Conservation (phyloP, 2,113 vertebrate species). For the Chaetura pelagica region DNA sequence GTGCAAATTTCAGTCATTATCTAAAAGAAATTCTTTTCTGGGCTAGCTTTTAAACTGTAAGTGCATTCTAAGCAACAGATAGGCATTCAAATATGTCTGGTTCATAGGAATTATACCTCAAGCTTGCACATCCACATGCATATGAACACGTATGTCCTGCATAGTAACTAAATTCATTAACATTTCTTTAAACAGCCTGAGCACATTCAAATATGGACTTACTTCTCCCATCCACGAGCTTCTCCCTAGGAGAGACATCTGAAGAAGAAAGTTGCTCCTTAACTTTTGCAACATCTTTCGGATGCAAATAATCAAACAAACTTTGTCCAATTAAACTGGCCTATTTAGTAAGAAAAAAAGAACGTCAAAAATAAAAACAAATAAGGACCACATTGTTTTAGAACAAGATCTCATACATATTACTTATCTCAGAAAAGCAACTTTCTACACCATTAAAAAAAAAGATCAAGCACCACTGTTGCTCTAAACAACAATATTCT, state of each 20-base stretch:
- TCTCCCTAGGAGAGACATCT: conserved; percentile 85
- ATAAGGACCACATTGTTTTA: neutral
- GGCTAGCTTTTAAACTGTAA: neutral
- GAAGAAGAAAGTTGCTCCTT: conserved; percentile 92
- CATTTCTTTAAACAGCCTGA: neutral
- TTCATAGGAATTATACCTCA: neutral
- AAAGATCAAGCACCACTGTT: neutral
- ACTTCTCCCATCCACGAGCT: conserved; percentile 92
- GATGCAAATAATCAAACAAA: conserved; percentile 91
- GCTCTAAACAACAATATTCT: neutral
- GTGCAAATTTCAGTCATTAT: neutral
- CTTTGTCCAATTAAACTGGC: conserved; percentile 89
- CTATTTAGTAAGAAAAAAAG: conserved; percentile 54
- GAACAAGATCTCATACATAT: neutral
- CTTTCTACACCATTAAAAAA: neutral
- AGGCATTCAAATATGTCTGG: neutral
- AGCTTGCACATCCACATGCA: neutral
- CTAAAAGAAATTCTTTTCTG: neutral
- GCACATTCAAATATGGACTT: conserved; percentile 33
- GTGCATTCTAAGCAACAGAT: neutral
- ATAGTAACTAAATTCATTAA: neutral
- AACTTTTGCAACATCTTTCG: conserved; percentile 92
- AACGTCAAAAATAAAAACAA: neutral
- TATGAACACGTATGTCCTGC: neutral
- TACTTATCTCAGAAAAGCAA: neutral